Conservation (phyloP, 1,140 invertebrate genomes). For the Drosophila bipectinata region DNA sequence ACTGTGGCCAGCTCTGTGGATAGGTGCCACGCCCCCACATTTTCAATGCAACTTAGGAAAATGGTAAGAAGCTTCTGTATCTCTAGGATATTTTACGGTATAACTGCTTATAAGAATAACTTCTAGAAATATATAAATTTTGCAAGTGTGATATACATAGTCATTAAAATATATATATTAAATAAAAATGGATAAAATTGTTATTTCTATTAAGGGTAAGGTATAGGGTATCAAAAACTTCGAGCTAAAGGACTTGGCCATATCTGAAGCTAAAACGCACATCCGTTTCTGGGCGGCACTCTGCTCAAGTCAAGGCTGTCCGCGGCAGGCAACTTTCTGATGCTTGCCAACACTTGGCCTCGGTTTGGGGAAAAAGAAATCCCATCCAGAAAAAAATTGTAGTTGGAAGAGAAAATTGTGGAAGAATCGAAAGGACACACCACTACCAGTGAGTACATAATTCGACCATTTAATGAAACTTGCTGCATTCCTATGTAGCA, state of each 20-base stretch:
- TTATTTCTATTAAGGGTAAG: too few relatives aligned
- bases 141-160: not conserved
- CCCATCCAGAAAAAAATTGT: slow-evolving; percentile 4
- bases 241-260: not conserved
- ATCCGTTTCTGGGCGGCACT: slow-evolving; percentile 17
- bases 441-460: slow-evolving; percentile 44
- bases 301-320: slow-evolving; percentile 41
- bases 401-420: not conserved
- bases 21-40: slow-evolving; percentile 9
- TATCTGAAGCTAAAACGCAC: slow-evolving; percentile 9
- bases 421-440: slow-evolving; percentile 19
- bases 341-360: slow-evolving; percentile 39
- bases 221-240: not conserved
- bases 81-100: slow-evolving; percentile 16
- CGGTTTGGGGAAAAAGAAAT: slow-evolving; percentile 8
- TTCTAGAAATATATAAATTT: not conserved
- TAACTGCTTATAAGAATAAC: too few relatives aligned
- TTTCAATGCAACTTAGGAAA: not conserved
- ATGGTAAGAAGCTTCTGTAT: not conserved
- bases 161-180: too few relatives aligned
- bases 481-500: slow-evolving; percentile 36
- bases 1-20: slow-evolving; percentile 37
- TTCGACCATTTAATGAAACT: slow-evolving; percentile 71
- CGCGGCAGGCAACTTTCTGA: slow-evolving; percentile 44
- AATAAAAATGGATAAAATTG: too few relatives aligned